Percentiles rank a stretch among this genome's conserved stretches.
These are phyloP conservation scores for Elymnias hypermnestra DNA, from an alignment of 1,140 invertebrate species.

Conservation along the genomic window DNA sequence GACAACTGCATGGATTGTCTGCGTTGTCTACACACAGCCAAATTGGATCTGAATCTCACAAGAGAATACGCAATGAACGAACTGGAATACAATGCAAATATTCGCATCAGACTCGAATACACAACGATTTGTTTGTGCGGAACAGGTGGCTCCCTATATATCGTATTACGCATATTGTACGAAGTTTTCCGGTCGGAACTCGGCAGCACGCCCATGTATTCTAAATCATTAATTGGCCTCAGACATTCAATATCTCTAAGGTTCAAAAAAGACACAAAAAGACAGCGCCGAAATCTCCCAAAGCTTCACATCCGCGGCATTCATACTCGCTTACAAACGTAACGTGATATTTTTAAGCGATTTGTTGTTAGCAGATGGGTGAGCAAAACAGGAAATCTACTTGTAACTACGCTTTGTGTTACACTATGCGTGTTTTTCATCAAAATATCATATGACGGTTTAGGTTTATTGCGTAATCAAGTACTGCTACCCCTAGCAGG, in stretches of 20 bases:
- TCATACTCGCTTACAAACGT: conserved; percentile 39
- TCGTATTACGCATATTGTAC: conserved; percentile 55
- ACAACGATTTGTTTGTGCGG: conserved; percentile 15
- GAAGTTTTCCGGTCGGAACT: conserved; percentile 67
- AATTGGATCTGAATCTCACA: conserved; percentile 13
- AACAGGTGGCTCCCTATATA: conserved; percentile 58
- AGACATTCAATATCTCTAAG: conserved; percentile 57
- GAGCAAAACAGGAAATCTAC: conserved; percentile 62
- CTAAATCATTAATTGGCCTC: conserved; percentile 67
- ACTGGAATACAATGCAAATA: conserved; percentile 16
- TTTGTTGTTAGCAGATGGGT: conserved; percentile 66
- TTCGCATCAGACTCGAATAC: not conserved
- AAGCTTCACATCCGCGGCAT: conserved; percentile 50
- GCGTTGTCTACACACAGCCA: conserved; percentile 9
- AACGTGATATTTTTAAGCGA: conserved; percentile 65
- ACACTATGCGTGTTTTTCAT: conserved; percentile 33
- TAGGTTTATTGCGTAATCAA: not conserved
- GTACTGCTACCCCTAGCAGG: no score
- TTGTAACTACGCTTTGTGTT: conserved; percentile 49
- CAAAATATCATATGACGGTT: conserved; percentile 27
- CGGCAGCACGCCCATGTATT: conserved; percentile 51
- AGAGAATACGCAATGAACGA: conserved; percentile 7
- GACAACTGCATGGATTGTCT: conserved; percentile 15
- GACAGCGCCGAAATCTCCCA: conserved; percentile 49
- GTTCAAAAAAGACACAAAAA: conserved; percentile 51